Conservation (phyloP, 2,113 vertebrate species). For the Acrocephalus kingi region DNA sequence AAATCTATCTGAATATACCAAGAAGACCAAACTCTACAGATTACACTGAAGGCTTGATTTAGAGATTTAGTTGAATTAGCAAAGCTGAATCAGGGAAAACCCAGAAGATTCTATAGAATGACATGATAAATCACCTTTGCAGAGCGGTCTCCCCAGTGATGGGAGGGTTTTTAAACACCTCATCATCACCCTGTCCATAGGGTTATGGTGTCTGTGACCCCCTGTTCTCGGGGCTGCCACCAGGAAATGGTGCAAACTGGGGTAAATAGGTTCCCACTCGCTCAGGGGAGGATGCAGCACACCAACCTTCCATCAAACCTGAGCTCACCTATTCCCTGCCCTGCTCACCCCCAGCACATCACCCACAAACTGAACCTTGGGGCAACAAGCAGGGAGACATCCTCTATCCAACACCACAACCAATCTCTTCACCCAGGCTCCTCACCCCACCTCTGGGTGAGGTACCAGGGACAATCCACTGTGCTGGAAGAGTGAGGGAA, state of each 20-base stretch:
- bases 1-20: not conserved
- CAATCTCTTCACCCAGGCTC: not conserved
- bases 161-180: not conserved
- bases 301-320: not conserved
- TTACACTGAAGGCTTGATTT: not conserved
- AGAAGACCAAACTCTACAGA: not conserved
- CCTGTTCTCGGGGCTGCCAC: not conserved
- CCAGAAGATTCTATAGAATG: not conserved
- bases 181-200: fast-evolving
- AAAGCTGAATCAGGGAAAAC: not conserved
- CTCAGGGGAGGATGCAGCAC: not conserved
- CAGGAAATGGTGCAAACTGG: not conserved
- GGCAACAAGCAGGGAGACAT: not conserved
- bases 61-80: not conserved
- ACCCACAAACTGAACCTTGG: not conserved
- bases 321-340: not conserved
- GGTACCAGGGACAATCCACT: not conserved
- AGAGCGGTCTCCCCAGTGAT: not conserved
- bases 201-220: not conserved
- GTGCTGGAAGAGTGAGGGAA: not conserved
- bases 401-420: not conserved
- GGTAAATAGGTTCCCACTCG: fast-evolving
- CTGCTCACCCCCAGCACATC: not conserved
- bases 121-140: not conserved
- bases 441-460: not conserved